Evolutionary conservation across 2,888 invertebrate species (phyloP).

Genomic region (Erebia palarica): DNA sequence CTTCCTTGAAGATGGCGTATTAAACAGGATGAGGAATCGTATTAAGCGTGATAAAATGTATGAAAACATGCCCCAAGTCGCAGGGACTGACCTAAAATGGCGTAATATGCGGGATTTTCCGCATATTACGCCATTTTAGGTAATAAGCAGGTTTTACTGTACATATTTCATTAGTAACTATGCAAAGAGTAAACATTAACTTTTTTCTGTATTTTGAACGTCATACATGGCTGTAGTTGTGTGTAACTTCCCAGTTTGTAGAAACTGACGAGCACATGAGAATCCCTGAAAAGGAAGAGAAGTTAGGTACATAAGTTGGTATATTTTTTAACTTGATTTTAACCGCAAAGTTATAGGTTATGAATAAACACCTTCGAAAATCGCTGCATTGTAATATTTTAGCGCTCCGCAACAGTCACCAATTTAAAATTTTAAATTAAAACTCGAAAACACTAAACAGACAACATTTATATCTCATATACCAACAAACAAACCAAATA

Average conservation of each 20-base stretch:
- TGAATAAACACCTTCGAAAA: background rate
- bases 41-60: no score
- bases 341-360: slow-evolving; percentile 5
- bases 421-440: background rate
- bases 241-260: slow-evolving; percentile 36
- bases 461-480: no score
- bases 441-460: background rate
- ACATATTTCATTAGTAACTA: no score
- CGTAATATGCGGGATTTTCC: no score
- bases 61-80: no score
- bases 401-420: no score
- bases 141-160: no score
- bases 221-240: slow-evolving; percentile 46
- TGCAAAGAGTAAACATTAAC: slow-evolving; percentile 47
- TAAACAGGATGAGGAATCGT: no score
- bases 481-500: no score
- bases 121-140: no score
- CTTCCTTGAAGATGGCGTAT: no score
- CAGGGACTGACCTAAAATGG: no score
- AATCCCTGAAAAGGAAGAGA: slow-evolving; percentile 20
- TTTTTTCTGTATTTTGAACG: slow-evolving; percentile 68
- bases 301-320: background rate
- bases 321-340: background rate
- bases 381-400: slow-evolving; percentile 11
- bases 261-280: slow-evolving; percentile 18